These are phyloP conservation scores for Leptura quadrifasciata DNA, from an alignment of 2,888 invertebrate species.

Conservation along the genomic window DNA sequence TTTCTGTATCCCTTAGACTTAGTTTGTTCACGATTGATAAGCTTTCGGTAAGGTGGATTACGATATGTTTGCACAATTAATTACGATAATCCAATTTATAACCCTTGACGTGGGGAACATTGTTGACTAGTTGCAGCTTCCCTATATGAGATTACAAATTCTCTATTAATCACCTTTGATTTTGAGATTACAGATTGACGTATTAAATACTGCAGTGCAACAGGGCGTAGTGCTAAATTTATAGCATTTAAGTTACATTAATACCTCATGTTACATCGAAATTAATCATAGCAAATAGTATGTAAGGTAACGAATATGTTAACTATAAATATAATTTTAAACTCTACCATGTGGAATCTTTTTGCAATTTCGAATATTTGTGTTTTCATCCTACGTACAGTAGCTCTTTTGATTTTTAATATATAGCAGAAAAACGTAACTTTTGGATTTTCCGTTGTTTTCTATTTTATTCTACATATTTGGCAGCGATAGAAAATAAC, in stretches of 20 bases:
- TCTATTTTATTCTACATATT: too few relatives aligned
- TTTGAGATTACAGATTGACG: slow-evolving; percentile 14
- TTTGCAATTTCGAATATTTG: too few relatives aligned
- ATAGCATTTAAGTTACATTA: slow-evolving; percentile 4
- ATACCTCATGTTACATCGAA: not conserved
- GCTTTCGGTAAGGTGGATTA: not conserved
- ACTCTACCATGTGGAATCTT: too few relatives aligned
- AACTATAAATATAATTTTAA: not conserved
- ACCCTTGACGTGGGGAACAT: not conserved
- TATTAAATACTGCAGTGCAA: not conserved
- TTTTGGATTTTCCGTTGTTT: too few relatives aligned
- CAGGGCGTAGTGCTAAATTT: not conserved
- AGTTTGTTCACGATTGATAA: too few relatives aligned
- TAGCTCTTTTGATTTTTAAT: too few relatives aligned
- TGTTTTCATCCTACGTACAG: too few relatives aligned
- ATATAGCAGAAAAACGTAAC: too few relatives aligned
- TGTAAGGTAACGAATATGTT: not conserved
- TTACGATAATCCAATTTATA: not conserved
- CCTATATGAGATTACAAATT: not conserved
- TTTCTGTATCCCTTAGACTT: too few relatives aligned
- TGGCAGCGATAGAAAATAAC: too few relatives aligned
- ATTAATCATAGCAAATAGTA: too few relatives aligned
- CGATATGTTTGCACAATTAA: not conserved
- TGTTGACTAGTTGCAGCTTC: not conserved
- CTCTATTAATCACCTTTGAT: slow-evolving; percentile 38